Base-by-base conservation (phyloP, 92 coral and sea anemone species). In the Paramuricea clavata region DNA sequence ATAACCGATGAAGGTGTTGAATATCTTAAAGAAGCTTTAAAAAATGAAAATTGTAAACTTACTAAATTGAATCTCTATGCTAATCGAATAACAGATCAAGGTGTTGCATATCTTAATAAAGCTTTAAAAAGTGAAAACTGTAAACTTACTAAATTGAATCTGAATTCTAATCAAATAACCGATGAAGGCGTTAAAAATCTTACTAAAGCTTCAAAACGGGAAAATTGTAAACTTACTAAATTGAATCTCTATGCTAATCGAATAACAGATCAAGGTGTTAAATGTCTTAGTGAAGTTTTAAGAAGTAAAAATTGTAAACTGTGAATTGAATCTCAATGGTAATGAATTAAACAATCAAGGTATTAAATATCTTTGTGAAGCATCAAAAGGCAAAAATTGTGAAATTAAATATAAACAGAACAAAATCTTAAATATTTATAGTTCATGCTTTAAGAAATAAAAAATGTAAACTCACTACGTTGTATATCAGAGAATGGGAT, bases 1-100 rank as follows among this genome's bases (percentile, higher is more conserved):
- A 41, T 74, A 19, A 28, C 27, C 6, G 60, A 74, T 22, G 32
- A 41, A 41, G 80, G 80, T 74, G 80, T 44, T 22, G 41, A 74
- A 74, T 28, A 74, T 49, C 32, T 74, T 12, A 6, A 56, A 7
- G 32, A 74, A 6, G 60, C 59, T 34, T 49, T 74, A 27, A 47
- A 2, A n/a, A 74, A 21, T 74, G 34, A 21, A 23, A 21, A 19
- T 44, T 39, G 56, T 74, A 74, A 74, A 41, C 77, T 71, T 71
- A 35, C 47, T 41, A 74, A 39, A 3, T 74, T 39, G 3, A 25
- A 21, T 25, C 59, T 74, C 41, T 7, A 8, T 41, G 31, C 1
- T 25, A 42, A 41, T 26, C 35, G 10, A 6, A 74, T 74, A 17
- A 22, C 12, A 13, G 80, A 74, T 47, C 7, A 42, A 41, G 80